Evolutionary conservation across 2,888 invertebrate genomes (phyloP).

Genomic region (Autographa gamma): DNA sequence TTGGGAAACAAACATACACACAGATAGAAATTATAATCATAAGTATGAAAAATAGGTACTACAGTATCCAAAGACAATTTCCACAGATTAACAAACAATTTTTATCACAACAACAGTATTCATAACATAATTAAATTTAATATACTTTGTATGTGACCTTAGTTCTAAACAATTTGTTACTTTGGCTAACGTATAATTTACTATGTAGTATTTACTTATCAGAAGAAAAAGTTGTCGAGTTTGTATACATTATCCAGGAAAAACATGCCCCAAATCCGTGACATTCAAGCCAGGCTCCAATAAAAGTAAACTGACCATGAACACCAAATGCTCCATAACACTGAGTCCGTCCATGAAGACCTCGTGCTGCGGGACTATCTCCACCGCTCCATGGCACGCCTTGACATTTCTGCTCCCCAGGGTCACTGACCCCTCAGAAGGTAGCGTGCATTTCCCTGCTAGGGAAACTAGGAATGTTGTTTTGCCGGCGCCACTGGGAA

Average conservation of each 20-base stretch:
- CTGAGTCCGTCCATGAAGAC: conserved; percentile 90
- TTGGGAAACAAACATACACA: too few species aligned
- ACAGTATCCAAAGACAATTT: too few species aligned
- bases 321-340: conserved; percentile 91
- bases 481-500: conserved; percentile 90
- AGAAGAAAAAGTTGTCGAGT: too few species aligned
- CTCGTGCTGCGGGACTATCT: conserved; percentile 91
- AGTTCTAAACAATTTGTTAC: too few species aligned
- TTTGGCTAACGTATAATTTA: too few species aligned
- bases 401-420: conserved; percentile 84
- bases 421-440: conserved; percentile 79
- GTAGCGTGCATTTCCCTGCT: conserved; percentile 86
- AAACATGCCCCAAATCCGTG: conserved; percentile 17
- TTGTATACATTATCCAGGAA: neutral
- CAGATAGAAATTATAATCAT: too few species aligned
- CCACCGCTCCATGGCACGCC: conserved; percentile 75
- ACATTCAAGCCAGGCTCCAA: conserved; percentile 45
- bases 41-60: too few species aligned
- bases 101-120: too few species aligned
- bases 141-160: too few species aligned
- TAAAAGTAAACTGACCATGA: conserved; percentile 87
- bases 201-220: too few species aligned
- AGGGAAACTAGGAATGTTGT: conserved; percentile 88
- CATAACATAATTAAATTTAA: too few species aligned
- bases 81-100: too few species aligned